Evolutionary conservation across 92 coral and sea anemone species (phyloP), one percentile per base, ranked within the genome.

Genomic region (Porites rus): DNA sequence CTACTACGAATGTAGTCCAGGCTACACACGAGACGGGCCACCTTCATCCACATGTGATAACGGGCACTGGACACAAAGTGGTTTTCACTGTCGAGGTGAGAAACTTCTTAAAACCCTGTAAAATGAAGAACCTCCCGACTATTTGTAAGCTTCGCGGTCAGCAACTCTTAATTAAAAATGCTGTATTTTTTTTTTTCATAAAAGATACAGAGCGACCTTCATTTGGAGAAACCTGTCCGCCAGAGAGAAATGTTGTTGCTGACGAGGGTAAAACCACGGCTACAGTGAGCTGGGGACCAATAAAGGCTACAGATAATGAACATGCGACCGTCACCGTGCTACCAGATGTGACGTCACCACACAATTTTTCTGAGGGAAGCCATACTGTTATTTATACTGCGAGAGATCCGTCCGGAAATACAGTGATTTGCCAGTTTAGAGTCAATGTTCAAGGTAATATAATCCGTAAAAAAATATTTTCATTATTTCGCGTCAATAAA

Each of bases 271-370:
- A 69, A 75, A 68, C 92, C 0, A 81, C 58, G 10, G 94, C 94
- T 31, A 84, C 74, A 0, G 85, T 84, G 21, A 65, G 72, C 62
- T 92, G 94, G 92, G 58, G 54, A 50, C 90, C 84, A 66, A 75
- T 74, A 65, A 85, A 50, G 71, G 87, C 89, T 31, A 92, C 84
- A n/a, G 94, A 92, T 73, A 92, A 92, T 59, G 92, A 92, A 52
- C 65, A 61, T 16, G 92, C 90, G 6, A 58, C 43, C 11, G 70
- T 92, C 51, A n/a, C 87, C 14, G 81, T 80, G 10, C 69, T 17
- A 65, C 94, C 94, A 12, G 64, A 21, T n/a, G 69, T 84, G 24
- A 53, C 77, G n/a, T 66, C 90, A 7, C 87, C 93, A 31, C 72
- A 64, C 67, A 84, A 72, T 20, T 84, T 93, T 61, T 8, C 79